A percentile compares a stretch with the other conserved stretches of the same genome.
Conservation (phyloP, 2,797 vertebrate genomes). For the Hipposideros larvatus region DNA sequence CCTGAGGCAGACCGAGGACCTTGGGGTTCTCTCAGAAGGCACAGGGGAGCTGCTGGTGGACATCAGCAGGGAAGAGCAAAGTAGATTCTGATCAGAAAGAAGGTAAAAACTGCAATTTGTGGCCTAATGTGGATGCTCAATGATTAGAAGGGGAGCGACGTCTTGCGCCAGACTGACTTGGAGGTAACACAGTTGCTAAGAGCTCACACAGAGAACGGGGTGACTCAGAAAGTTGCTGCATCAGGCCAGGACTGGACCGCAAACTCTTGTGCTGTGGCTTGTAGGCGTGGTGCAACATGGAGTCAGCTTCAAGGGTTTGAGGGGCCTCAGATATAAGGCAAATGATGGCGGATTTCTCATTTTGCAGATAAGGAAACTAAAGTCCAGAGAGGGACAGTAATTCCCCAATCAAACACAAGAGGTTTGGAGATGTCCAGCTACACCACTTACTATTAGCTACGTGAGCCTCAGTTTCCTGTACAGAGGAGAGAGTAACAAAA, state of each 20-base stretch:
- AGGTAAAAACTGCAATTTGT: neutral
- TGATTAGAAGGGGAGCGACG: neutral
- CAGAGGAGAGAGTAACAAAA: neutral
- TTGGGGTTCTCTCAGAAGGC: neutral
- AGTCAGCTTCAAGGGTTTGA: neutral
- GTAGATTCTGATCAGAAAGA: neutral
- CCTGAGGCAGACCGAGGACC: neutral
- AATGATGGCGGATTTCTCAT: neutral
- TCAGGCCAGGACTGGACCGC: neutral
- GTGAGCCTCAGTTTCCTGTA: neutral
- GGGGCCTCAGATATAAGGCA: neutral
- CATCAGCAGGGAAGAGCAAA: neutral
- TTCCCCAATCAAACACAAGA: neutral
- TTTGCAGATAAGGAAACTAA: neutral
- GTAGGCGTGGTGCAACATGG: neutral
- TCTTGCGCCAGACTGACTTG: neutral
- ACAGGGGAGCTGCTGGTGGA: neutral
- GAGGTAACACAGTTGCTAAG: neutral
- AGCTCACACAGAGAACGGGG: neutral
- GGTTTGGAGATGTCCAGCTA: neutral
- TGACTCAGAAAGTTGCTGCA: neutral
- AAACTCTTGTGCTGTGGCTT: neutral
- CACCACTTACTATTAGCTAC: neutral
- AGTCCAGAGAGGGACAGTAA: neutral
- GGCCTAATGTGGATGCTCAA: neutral